These are phyloP conservation scores for Megalurothrips usitatus DNA, from an alignment of 2,888 invertebrate genomes.

Conservation along the genomic window DNA sequence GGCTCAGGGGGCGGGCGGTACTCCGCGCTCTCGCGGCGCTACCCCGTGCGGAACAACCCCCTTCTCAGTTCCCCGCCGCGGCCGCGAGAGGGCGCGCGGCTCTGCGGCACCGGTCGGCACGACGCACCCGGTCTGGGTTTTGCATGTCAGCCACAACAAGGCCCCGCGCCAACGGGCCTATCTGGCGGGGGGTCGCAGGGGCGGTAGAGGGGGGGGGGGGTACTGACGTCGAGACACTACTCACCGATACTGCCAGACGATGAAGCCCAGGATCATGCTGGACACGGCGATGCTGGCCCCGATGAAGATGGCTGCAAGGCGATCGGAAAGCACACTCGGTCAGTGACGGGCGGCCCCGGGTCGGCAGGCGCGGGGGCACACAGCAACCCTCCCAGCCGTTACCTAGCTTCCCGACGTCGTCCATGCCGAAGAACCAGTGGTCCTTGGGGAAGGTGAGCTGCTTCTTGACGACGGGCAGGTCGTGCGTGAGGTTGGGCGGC, in stretches of 20 bases:
- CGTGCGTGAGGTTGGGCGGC: neutral
- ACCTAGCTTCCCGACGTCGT: conserved; percentile 19
- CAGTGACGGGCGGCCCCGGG: too few relatives aligned
- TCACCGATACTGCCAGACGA: conserved; percentile 8
- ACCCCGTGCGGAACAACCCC: neutral
- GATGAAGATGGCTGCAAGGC: neutral
- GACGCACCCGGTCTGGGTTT: too few relatives aligned
- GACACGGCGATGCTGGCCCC: neutral
- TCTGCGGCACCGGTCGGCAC: too few relatives aligned
- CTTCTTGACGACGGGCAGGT: conserved; percentile 19
- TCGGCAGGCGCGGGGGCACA: too few relatives aligned
- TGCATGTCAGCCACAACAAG: too few relatives aligned
- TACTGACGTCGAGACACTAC: neutral
- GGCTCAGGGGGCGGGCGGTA: neutral
- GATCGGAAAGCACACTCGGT: neutral
- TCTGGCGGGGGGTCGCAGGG: too few relatives aligned
- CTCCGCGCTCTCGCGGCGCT: neutral
- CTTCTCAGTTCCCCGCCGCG: neutral
- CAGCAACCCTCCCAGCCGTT: too few relatives aligned
- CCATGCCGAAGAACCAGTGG: conserved; percentile 25
- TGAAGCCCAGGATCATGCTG: neutral
- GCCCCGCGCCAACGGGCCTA: too few relatives aligned
- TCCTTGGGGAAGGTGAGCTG: conserved; percentile 22
- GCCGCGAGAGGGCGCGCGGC: too few relatives aligned
- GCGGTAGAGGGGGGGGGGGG: neutral